Percentiles rank a stretch among this genome's conserved stretches.
These are phyloP conservation scores for Podocnemis expansa DNA, from an alignment of 2,113 vertebrate genomes.

Conservation along the genomic window DNA sequence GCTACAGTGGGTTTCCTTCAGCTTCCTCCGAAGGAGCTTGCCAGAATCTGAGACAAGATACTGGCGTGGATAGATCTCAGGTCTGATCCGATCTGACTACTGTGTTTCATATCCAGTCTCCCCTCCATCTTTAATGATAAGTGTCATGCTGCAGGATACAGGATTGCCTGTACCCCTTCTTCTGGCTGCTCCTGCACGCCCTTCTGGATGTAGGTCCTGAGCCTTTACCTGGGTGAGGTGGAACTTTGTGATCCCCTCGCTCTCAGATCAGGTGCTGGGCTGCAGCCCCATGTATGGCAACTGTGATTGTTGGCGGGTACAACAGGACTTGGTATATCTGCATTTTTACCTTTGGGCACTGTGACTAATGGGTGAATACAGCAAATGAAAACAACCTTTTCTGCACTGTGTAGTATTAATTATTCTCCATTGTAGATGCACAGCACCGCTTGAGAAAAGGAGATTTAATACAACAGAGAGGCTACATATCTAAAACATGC, in stretches of 20 bases:
- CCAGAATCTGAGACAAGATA: rapidly evolving
- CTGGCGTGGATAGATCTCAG: not conserved
- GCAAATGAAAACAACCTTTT: not conserved
- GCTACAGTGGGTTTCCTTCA: not conserved
- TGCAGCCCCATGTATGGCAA: not conserved
- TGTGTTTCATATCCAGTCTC: not conserved
- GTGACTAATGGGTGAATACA: not conserved
- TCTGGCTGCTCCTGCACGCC: not conserved
- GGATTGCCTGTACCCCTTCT: not conserved
- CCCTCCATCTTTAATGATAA: not conserved
- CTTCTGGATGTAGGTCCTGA: not conserved
- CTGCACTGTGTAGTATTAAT: not conserved
- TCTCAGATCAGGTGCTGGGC: not conserved
- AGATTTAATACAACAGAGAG: not conserved
- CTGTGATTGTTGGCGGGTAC: not conserved
- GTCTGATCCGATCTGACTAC: not conserved
- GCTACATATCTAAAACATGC: not conserved
- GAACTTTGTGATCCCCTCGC: not conserved
- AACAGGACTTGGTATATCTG: not conserved
- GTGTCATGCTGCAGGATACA: not conserved
- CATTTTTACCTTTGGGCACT: not conserved
- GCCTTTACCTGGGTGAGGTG: not conserved
- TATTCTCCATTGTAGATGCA: not conserved
- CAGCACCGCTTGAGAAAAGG: not conserved
- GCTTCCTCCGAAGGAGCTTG: not conserved